These are phyloP conservation scores for Caenorhabditis inopinata DNA, from an alignment of 1,140 invertebrate species.

Conservation along the genomic window DNA sequence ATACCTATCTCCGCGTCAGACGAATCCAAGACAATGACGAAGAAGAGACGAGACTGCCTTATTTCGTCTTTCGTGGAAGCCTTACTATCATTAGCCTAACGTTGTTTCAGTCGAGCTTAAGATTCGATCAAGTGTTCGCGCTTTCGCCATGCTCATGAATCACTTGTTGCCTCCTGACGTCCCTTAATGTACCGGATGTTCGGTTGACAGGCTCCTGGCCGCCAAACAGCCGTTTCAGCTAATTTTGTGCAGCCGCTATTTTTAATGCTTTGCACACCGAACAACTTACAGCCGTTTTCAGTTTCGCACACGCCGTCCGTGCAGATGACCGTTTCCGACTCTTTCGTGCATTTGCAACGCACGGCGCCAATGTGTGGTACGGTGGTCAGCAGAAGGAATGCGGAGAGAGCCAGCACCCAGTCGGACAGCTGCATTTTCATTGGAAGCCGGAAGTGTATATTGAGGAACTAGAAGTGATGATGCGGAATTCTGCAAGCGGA, in stretches of 20 bases:
- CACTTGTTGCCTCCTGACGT: background rate
- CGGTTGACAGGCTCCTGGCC: background rate
- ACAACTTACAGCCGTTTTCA: slow-evolving; percentile 41
- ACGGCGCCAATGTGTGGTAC: background rate
- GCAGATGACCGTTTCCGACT: slow-evolving; percentile 44
- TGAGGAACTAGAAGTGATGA: background rate
- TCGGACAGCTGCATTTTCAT: background rate
- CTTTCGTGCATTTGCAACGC: slow-evolving; percentile 46
- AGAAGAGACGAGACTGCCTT: too few relatives aligned
- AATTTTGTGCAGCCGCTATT: too few relatives aligned
- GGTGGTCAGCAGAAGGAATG: background rate
- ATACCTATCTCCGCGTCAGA: too few relatives aligned
- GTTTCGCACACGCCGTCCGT: slow-evolving; percentile 42
- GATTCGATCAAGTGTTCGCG: background rate
- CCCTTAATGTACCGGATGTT: slow-evolving; percentile 21
- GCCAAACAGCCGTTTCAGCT: background rate
- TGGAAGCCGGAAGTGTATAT: background rate
- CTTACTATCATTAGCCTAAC: too few relatives aligned
- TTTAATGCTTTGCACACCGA: background rate
- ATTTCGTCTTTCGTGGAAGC: too few relatives aligned
- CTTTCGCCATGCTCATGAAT: background rate
- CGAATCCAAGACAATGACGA: too few relatives aligned
- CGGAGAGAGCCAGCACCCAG: background rate
- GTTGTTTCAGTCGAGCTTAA: too few relatives aligned
- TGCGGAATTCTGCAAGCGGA: too few relatives aligned